Conservation (phyloP, 2,888 invertebrate genomes). For the Noctua fimbriata region DNA sequence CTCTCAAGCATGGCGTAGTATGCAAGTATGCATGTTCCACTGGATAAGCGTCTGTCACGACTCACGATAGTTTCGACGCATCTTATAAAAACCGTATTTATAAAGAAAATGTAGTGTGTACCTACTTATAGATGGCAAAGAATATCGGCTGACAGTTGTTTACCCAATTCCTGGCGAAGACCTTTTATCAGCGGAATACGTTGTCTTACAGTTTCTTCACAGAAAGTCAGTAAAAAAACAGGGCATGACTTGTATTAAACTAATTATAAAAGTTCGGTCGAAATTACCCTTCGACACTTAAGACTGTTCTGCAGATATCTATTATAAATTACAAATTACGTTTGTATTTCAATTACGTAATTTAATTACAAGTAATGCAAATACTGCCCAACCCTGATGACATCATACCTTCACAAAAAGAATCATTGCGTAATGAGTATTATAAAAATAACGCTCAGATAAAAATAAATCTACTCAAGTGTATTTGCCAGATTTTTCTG, state of each 20-base stretch:
- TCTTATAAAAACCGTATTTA: conserved; percentile 1
- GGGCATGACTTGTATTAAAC: neutral
- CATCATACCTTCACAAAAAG: neutral
- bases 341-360: no score
- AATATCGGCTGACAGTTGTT: neutral
- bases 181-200: neutral
- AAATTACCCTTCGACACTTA: neutral
- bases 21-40: conserved; percentile 39
- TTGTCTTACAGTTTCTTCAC: neutral
- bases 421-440: neutral
- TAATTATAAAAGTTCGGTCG: neutral
- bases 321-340: neutral
- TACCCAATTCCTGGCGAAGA: neutral
- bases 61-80: conserved; percentile 25
- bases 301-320: neutral
- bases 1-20: conserved; percentile 30
- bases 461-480: conserved; percentile 2
- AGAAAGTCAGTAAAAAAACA: neutral
- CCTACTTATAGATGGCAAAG: neutral
- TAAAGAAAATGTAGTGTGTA: neutral
- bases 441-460: conserved; percentile 7
- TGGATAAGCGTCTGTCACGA: conserved; percentile 33
- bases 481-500: neutral
- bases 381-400: no score
- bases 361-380: no score